Percentiles rank a stretch among this genome's conserved stretches.
Evolutionary conservation across 2,113 vertebrate genomes (phyloP).

Genomic region (Prunella fulvescens): DNA sequence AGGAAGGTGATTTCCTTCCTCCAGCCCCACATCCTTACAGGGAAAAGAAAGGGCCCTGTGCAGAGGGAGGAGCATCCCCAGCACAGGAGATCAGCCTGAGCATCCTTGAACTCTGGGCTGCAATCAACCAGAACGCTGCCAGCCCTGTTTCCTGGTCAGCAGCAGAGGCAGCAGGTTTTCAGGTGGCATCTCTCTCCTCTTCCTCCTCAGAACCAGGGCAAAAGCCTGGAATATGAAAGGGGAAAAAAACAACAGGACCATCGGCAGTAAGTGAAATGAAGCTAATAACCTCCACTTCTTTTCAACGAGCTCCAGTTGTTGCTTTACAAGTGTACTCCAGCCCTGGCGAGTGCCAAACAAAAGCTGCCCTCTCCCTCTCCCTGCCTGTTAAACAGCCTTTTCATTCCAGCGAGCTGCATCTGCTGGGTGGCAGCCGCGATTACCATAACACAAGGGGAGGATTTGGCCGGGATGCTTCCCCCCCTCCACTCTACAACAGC

Average conservation of each 20-base stretch:
- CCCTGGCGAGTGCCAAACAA: constrained; percentile 56
- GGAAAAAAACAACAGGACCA: background rate
- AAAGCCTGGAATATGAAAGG: background rate
- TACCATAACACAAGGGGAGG: constrained; percentile 63
- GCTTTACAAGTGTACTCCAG: constrained; percentile 69
- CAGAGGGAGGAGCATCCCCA: background rate
- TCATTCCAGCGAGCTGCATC: constrained; percentile 52
- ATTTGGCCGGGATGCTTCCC: constrained; percentile 36
- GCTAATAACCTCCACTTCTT: constrained; percentile 56
- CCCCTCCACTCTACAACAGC: background rate
- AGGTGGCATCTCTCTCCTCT: background rate
- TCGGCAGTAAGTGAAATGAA: background rate
- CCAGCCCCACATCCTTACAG: background rate
- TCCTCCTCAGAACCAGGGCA: background rate
- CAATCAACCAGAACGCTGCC: background rate
- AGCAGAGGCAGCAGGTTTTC: background rate
- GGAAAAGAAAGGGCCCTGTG: background rate
- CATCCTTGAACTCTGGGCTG: background rate
- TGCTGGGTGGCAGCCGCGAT: constrained; percentile 44
- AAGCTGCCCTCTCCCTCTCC: constrained; percentile 43
- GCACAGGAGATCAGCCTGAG: background rate
- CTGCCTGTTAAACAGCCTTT: constrained; percentile 51
- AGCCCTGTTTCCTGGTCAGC: background rate
- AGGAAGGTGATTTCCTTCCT: background rate
- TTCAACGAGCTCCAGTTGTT: constrained; percentile 59